Percentiles rank a stretch among this genome's conserved stretches.
Conservation (phyloP, 2,797 vertebrate genomes). For the Lepilemur septentrionalis region DNA sequence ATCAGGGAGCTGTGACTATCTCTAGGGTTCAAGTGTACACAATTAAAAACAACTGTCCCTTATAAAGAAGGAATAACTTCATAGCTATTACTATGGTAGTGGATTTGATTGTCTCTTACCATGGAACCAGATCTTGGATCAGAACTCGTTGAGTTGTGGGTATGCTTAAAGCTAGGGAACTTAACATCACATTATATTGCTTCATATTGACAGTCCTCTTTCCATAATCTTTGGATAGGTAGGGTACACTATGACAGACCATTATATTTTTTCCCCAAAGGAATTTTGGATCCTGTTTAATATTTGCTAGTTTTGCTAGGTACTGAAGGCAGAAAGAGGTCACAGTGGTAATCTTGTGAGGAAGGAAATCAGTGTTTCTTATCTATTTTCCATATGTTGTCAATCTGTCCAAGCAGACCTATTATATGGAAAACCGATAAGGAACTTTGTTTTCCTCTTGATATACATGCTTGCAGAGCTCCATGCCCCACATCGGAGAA, state of each 20-base stretch:
- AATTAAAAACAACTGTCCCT: neutral
- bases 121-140: neutral
- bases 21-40: neutral
- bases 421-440: slow-evolving; percentile 64
- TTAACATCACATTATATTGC: neutral
- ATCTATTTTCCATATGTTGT: slow-evolving; percentile 68
- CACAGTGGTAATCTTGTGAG: slow-evolving; percentile 7
- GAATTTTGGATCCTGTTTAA: slow-evolving; percentile 56
- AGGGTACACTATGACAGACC: neutral
- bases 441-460: slow-evolving; percentile 59
- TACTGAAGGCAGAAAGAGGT: slow-evolving; percentile 33
- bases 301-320: slow-evolving; percentile 54
- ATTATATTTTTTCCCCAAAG: slow-evolving; percentile 27
- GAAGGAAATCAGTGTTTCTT: slow-evolving; percentile 66
- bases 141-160: neutral
- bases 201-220: neutral
- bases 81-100: neutral
- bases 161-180: slow-evolving; percentile 11
- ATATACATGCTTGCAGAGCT: slow-evolving; percentile 14
- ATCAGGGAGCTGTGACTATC: neutral
- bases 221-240: neutral
- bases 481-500: slow-evolving; percentile 33
- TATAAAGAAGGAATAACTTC: neutral
- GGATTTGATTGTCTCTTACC: neutral
- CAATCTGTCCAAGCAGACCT: slow-evolving; percentile 61